Evolutionary conservation across 1,140 invertebrate genomes (phyloP), one percentile per base, ranked within the genome.

Genomic region (Saxidomus purpurata): DNA sequence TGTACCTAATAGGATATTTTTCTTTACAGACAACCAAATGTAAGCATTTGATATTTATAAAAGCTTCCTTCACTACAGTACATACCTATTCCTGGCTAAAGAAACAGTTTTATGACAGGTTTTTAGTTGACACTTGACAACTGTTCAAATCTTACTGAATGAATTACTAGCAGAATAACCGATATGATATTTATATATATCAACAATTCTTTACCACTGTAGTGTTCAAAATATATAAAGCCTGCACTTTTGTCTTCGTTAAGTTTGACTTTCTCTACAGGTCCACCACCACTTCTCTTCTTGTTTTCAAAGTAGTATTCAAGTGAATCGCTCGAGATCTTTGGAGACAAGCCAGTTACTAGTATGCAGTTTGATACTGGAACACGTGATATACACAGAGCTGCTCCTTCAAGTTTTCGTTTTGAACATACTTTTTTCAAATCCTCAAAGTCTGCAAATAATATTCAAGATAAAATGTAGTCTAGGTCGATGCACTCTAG

Each of bases 251-350:
- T 25, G 3, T 61, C 74, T 17, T 36, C 69, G 17, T 34, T 47
- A 13, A 80, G 36, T 19, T 55, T 22, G 25, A 90, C 74, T 49
- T 77, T 86, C 13, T 49, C 25, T 0, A 90, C 81, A 61, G 69
- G 40, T 34, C 89, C 89, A 11, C 89, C 89, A n/a, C 25, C 40
- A n/a, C 63, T 76, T 8, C 59, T 52, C 1, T 22, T 49, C 9
- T 43, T 28, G 34, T 90, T 84, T 59, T 90, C 80, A 67, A 90
- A 90, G 28, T 90, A 84, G 13, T 79, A 59, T 28, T 76, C 31
- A 38, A 90, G 11, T 36, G 69, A 69, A 40, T 90, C 89, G 9
- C 43, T 25, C 1, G 81, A 67, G 6, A 80, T 55, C 17, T 40
- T 67, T 4, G 61, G 59, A 22, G 38, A 15, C 0, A 90, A 22